Evolutionary conservation across 2,888 invertebrate genomes (phyloP).

Genomic region (Parnassius glacialis): DNA sequence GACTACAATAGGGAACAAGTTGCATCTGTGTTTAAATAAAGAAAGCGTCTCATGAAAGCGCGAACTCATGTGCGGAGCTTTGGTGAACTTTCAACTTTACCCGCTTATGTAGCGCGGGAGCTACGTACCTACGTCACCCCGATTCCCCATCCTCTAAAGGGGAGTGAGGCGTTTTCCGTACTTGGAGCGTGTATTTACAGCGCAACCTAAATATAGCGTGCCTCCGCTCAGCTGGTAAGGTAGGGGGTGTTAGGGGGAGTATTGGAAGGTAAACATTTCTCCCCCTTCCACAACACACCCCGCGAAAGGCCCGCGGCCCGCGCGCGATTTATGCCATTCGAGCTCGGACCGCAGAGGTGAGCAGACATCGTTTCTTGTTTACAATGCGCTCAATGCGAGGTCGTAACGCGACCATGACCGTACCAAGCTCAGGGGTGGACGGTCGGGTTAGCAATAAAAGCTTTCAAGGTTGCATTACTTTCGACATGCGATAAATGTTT

Average conservation of each 20-base stretch:
- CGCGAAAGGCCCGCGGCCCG: conserved; percentile 37
- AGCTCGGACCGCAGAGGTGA: conserved; percentile 59
- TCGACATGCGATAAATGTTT: conserved; percentile 42
- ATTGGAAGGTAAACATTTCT: conserved; percentile 71
- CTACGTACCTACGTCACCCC: conserved; percentile 39
- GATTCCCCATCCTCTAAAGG: conserved; percentile 38
- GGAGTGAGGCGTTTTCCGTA: conserved; percentile 61
- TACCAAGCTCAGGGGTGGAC: conserved; percentile 54
- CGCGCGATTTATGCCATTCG: conserved; percentile 63
- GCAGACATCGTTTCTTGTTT: conserved; percentile 56
- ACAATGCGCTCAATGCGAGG: conserved; percentile 41
- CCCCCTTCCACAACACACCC: conserved; percentile 48
- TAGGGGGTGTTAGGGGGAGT: conserved; percentile 40
- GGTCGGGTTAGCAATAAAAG: conserved; percentile 56
- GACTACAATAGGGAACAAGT: conserved; percentile 76
- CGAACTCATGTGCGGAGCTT: conserved; percentile 68
- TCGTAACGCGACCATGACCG: conserved; percentile 69
- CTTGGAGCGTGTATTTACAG: conserved; percentile 80
- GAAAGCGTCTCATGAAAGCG: conserved; percentile 71
- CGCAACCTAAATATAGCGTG: conserved; percentile 81
- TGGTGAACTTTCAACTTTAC: conserved; percentile 80
- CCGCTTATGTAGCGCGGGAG: conserved; percentile 61
- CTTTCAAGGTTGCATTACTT: conserved; percentile 61
- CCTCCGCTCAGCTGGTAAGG: conserved; percentile 77
- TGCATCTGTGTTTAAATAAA: conserved; percentile 81